phyloP scores from a whole-genome alignment of 2,797 vertebrate species.

The Antennarius maculatus region DNA sequence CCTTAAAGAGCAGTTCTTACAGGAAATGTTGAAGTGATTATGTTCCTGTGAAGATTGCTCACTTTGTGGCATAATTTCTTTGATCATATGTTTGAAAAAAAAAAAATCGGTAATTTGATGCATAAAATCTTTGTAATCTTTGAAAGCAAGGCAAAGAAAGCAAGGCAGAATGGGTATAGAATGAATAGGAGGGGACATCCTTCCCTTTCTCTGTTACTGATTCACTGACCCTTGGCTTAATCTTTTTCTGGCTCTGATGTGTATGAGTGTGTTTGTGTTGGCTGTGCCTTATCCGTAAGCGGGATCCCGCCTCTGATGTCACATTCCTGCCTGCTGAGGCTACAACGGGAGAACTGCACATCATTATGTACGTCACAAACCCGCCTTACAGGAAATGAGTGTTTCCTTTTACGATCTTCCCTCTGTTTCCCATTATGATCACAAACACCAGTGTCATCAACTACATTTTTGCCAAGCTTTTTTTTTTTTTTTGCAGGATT shows the following conservation, averaged over 20 bases:
- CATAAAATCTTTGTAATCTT: conserved; percentile 16
- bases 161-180: conserved; percentile 41
- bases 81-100: conserved; percentile 7
- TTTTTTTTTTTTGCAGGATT: conserved; percentile 1
- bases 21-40: conserved; percentile 29
- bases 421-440: conserved; percentile 71
- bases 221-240: conserved; percentile 42
- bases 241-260: conserved; percentile 45
- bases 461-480: conserved; percentile 6
- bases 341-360: conserved; percentile 37
- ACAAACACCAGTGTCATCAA: conserved; percentile 57
- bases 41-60: conserved; percentile 21
- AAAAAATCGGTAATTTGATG: conserved; percentile 13
- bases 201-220: conserved; percentile 42
- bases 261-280: conserved; percentile 40
- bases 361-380: conserved; percentile 56
- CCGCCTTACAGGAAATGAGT: conserved; percentile 70
- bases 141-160: conserved; percentile 11
- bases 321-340: conserved; percentile 53
- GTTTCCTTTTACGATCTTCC: conserved; percentile 66
- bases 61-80: conserved; percentile 3
- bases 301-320: conserved; percentile 68
- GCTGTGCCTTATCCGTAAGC: conserved; percentile 22
- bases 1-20: conserved; percentile 3
- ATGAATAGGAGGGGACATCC: conserved; percentile 28